Evolutionary conservation across 1,140 invertebrate species (phyloP).

Genomic region (Holotrichia oblita): DNA sequence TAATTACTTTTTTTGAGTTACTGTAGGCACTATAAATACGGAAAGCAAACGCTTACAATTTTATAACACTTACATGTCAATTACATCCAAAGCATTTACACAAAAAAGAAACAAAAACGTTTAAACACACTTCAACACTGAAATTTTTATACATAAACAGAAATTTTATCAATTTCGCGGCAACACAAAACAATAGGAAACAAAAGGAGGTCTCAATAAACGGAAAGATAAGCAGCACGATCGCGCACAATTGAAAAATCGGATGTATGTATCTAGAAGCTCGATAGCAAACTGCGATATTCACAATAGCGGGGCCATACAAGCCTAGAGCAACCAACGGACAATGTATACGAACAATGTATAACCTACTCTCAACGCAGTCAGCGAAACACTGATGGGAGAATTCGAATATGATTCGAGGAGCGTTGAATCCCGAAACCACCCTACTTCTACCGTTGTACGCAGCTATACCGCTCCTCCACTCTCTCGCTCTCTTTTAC

Average conservation of each 20-base stretch:
- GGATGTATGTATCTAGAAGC: conserved; percentile 9
- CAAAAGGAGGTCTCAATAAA: neutral
- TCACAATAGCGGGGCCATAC: conserved; percentile 11
- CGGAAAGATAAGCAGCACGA: neutral
- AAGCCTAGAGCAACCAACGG: neutral
- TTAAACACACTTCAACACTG: conserved; percentile 12
- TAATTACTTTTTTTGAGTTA: no score
- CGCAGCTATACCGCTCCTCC: neutral
- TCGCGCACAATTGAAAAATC: conserved; percentile 18
- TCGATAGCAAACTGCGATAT: neutral
- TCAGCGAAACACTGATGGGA: conserved; percentile 19
- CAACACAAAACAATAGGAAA: conserved; percentile 7
- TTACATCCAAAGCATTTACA: conserved; percentile 1
- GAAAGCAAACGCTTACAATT: no score
- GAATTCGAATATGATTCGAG: conserved; percentile 34
- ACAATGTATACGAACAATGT: neutral
- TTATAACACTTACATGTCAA: neutral
- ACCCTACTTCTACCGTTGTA: conserved; percentile 35
- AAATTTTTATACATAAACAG: neutral
- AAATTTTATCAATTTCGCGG: conserved; percentile 4
- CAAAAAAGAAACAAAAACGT: neutral
- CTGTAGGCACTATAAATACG: no score
- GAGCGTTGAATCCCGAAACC: conserved; percentile 34
- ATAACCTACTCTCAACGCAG: neutral
- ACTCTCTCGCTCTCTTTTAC: conserved; percentile 38